Evolutionary conservation across 2,797 vertebrate genomes (phyloP).

Genomic region (Sternotherus odoratus): DNA sequence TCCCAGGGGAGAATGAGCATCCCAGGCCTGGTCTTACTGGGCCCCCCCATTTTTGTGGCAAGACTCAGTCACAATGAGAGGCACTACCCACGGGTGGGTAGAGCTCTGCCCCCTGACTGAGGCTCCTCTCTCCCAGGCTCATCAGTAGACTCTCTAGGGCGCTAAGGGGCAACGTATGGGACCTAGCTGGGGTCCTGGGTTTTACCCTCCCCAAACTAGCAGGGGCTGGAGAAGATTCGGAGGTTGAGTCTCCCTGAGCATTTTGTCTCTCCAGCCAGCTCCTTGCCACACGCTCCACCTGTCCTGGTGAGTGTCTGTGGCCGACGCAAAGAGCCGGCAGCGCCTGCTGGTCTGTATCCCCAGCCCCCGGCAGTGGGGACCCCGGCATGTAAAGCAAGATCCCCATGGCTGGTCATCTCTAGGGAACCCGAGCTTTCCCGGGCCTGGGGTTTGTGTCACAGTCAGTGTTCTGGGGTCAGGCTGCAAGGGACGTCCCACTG

Average conservation of each 20-base stretch:
- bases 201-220: too few relatives aligned
- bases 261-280: neutral
- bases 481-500: fast-evolving
- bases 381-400: too few relatives aligned
- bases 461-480: neutral
- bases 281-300: neutral
- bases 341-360: neutral
- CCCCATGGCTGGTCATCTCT: neutral
- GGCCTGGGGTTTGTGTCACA: neutral
- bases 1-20: neutral
- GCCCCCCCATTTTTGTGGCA: fast-evolving
- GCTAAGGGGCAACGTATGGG: too few relatives aligned
- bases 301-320: neutral
- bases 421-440: neutral
- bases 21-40: fast-evolving
- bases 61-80: neutral
- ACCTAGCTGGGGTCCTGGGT: too few relatives aligned
- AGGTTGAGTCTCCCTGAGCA: neutral
- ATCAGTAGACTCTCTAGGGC: too few relatives aligned
- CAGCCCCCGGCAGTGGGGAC: too few relatives aligned
- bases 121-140: neutral
- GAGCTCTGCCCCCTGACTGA: neutral
- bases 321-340: neutral
- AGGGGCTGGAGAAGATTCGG: neutral
- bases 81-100: neutral